Percentiles rank a stretch among this genome's conserved stretches.
phyloP scores from a whole-genome alignment of 2,888 invertebrate species.

The Drosophila engyochracea region DNA sequence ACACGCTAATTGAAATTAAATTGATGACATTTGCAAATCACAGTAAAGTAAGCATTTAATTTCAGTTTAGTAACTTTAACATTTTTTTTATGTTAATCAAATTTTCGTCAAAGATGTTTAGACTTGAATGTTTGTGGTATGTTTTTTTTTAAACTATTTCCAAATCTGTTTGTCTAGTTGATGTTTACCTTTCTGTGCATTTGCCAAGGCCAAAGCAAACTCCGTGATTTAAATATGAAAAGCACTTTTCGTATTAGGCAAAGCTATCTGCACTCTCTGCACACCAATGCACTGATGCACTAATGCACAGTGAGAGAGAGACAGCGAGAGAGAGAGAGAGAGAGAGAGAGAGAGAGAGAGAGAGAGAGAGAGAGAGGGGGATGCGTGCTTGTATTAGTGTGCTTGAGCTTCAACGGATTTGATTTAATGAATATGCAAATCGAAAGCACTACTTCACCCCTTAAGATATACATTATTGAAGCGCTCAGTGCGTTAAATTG shows the following conservation, averaged over 20 bases:
- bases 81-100: not conserved
- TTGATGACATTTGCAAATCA: constrained; percentile 31
- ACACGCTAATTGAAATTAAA: constrained; percentile 33
- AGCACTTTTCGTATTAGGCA: constrained; percentile 1
- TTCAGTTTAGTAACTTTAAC: not conserved
- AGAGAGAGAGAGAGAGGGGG: not conserved
- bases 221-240: not conserved
- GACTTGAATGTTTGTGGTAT: not conserved
- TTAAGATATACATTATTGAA: not conserved
- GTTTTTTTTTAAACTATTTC: not conserved
- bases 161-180: not conserved
- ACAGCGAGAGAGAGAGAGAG: not conserved
- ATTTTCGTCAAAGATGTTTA: not conserved
- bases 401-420: constrained; percentile 16
- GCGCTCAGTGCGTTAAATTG: constrained; percentile 20
- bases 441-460: constrained; percentile 15
- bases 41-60: constrained; percentile 8
- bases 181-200: constrained; percentile 8
- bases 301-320: not conserved
- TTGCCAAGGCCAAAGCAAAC: constrained; percentile 5
- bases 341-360: not conserved
- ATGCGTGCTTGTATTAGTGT: constrained; percentile 22
- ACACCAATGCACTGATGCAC: constrained; percentile 5
- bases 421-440: constrained; percentile 44
- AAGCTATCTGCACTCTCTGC: constrained; percentile 21